Evolutionary conservation across 2,888 invertebrate genomes (phyloP), one percentile per base, ranked within the genome.

Genomic region (Operophtera brumata): DNA sequence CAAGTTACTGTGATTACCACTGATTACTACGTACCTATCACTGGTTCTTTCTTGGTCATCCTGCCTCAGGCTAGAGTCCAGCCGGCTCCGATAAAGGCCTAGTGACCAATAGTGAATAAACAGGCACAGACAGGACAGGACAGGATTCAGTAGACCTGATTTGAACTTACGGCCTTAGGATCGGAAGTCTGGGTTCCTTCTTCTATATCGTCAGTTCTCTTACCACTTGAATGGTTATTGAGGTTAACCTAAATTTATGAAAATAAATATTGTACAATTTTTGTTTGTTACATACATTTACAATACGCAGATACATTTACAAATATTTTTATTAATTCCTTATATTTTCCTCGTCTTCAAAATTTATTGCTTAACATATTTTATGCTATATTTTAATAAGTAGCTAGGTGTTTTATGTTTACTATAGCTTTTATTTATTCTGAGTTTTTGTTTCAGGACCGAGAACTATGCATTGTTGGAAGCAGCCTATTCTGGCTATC

Each of bases 401-500:
- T 20, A 20, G 2, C 20, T 47, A 32, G 32, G 43, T 39, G 26
- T 35, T 42, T 44, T 47, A 43, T 49, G 4, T 20, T 49, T 42
- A 46, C 46, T 49, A 28, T 14, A 36, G 30, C 36, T 10, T 39
- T 47, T 49, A 59, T 67, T 54, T 57, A 55, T 50, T 43, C 4
- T 43, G 26, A 32, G 12, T 37, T 54, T 87, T 88, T 84, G 20
- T 87, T 87, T 1, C 76, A 89, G 89, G 87, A 67, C 73, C 84
- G 45, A 77, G 68, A 66, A 72, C 71, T 58, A 65, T 81, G 3
- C 77, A 78, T 14, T 85, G 88, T 64, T 90, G 87, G 88, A 75
- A 80, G 59, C 83, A 81, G 57, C 69, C 85, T 1, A 77, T 85
- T 58, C 52, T 87, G 58, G 83, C 82, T 6, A 67, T 87, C 41